These are phyloP conservation scores for Cryptocephalus moraei DNA, from an alignment of 2,888 invertebrate species.

Conservation along the genomic window DNA sequence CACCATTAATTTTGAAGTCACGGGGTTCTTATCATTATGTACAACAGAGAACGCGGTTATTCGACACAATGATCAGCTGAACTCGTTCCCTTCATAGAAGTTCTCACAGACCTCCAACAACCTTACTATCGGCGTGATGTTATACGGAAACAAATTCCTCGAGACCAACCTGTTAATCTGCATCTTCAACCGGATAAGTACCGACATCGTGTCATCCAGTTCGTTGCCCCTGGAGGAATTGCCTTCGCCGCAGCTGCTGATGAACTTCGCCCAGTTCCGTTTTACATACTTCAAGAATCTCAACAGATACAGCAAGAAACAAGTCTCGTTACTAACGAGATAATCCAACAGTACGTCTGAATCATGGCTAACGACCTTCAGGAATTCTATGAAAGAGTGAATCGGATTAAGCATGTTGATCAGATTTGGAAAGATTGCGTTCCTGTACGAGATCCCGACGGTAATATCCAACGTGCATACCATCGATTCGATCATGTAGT, in stretches of 20 bases:
- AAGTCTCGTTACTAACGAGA: conserved; percentile 83
- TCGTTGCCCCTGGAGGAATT: conserved; percentile 39
- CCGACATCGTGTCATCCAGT: conserved; percentile 74
- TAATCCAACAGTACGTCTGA: conserved; percentile 73
- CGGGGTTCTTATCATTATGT: not conserved
- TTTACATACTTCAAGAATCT: conserved; percentile 76
- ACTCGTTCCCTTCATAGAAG: conserved; percentile 74
- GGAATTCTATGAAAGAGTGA: conserved; percentile 77
- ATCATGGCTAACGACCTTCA: conserved; percentile 73
- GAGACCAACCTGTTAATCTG: conserved; percentile 76
- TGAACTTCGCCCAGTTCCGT: conserved; percentile 75
- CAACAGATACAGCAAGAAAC: conserved; percentile 74
- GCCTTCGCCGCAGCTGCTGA: conserved; percentile 59
- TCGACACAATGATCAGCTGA: conserved; percentile 46
- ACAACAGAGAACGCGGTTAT: not conserved
- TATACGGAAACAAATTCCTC: conserved; percentile 77
- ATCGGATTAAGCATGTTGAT: conserved; percentile 77
- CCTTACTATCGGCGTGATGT: conserved; percentile 78
- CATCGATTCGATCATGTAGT: conserved; percentile 85
- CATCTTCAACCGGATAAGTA: conserved; percentile 65
- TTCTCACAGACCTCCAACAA: conserved; percentile 76
- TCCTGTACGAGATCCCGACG: conserved; percentile 72
- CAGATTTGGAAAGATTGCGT: conserved; percentile 69
- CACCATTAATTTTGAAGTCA: too few species aligned
- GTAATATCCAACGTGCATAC: conserved; percentile 84